Base-by-base conservation (phyloP, 30 jellyfish, hydroid and myxozoan genomes). In the Cassiopea andromeda region DNA sequence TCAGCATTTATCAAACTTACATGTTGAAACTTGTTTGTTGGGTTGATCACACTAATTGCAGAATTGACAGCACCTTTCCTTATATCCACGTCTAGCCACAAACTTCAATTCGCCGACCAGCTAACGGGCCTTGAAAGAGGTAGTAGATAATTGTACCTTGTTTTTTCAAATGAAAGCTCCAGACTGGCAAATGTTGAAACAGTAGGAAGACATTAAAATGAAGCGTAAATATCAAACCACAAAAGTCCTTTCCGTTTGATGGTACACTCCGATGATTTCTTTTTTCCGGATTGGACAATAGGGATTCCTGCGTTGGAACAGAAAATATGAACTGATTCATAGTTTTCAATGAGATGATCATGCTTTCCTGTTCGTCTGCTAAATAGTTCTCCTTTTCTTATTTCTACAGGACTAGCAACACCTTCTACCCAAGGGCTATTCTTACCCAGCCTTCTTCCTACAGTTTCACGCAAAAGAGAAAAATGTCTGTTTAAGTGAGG, bases 361-460 rank as follows among this genome's bases (percentile, higher is more conserved):
- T 57, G 75, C 49, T 77, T 77, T 77, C 86, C 86, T 77, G 86
- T 77, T 60, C 75, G 86, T 77, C 86, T 47, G 74, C 50, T 14
- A 77, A 77, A 77, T 77, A 15, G 79, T 38, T 19, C 79, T 12
- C 54, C 54, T 2, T 64, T 10, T 64, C 1, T 5, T 17, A 5
- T 64, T 5, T 9, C 38, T 27, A 27, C 38, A 0, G 43, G 27
- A 64, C 8, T 44, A 58, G 46, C 12, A 75, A 75, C 83, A 75
- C 46, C 19, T 72, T 38, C 44, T 14, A 75, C 83, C 83, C 83
- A 75, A 38, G 61, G 83, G 83, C 83, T 38, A 75, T 38, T 2
- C 73, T 64, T 16, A 27, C 73, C 73, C 27, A 13, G 73, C 73
- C 19, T 27, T 72, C 7, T 72, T 15, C 60, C 18, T 72, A 16